Evolutionary conservation across 2,888 invertebrate species (phyloP), one percentile per base, ranked within the genome.

Genomic region (Blastobasis lacticolella): DNA sequence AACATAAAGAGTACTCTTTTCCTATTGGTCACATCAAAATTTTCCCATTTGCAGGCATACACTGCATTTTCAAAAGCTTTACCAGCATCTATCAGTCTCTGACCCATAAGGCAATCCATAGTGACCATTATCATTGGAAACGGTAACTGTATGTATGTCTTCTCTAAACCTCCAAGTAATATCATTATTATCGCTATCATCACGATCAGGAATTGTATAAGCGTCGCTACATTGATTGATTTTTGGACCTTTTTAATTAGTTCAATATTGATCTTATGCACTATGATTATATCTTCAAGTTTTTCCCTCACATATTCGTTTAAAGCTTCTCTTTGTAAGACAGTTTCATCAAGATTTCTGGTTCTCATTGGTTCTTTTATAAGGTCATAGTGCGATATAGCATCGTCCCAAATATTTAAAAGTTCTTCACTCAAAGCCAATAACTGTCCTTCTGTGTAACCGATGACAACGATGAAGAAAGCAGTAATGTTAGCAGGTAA

Each of bases 1-100:
- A 82, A 59, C 57, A 83, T 72, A 4, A 80, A 44, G 7, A 72
- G 50, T 0, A 81, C 69, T n/a, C 69, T 71, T 52, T 68, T 78
- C 73, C 66, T 76, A 49, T 81, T 82, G 2, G 50, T 37, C 1
- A 54, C 65, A 48, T 77, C 67, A 36, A 80, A 81, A 10, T 75
- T 73, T 59, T 83, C 82, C 82, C 83, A 84, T 40, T 75, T 68
- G 44, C 76, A 78, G 42, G 62, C 61, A 40, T 81, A 83, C 0
- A 83, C 70, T 0, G 81, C 72, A 0, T 54, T 52, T 47, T 77
- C 75, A 36, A 83, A 80, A 0, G 51, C 48, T 0, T 57, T 10
- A 51, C 70, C 71, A 0, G 81, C 78, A n/a, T 82, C 76, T 48
- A 75, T 71, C 0, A 83, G 56, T 3, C 68, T 65, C 54, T 82